Evolutionary conservation across 2,888 invertebrate genomes (phyloP), one percentile per base, ranked within the genome.

Genomic region (Exocentrus adspersus): DNA sequence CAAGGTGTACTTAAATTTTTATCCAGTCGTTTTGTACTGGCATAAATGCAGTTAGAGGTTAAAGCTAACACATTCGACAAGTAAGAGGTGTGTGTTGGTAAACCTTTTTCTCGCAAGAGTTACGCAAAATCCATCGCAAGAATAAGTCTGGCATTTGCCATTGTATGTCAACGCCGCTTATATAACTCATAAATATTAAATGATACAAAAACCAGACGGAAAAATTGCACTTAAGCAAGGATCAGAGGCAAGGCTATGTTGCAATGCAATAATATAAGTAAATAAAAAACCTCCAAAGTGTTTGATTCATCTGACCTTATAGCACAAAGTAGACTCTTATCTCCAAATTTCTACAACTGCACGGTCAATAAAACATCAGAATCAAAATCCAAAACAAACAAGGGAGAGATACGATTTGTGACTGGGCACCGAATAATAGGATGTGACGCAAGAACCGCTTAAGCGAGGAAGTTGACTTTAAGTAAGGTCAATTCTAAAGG

Each of bases 51-150:
- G 53, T 24, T 21, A 14, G 14, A 21, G 12, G 10, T 41, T 20
- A 21, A 41, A 20, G 21, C 52, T n/a, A n/a, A n/a, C n/a, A n/a
- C n/a, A 52, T 58, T 58, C 58, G 62, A 63, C 62, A 63, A 53
- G 62, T 62, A 62, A 62, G 58, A 63, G 62, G 58, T 63, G 58
- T 57, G 57, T 51, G 56, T 57, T 52, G 28, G 51, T 45, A 57
- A 51, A 56, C 28, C 42, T 58, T 62, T 53, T 53, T 53, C 42
- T 42, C 10, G 53, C 21, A 21, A 41, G 20, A 53, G 21, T 62
- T 63, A 58, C 62, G 62, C 53, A 63, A 63, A 63, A 46, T 48
- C 58, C 45, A 60, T 41, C 21, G 41, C 53, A 14, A 53, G 20
- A 16, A 41, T 41, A 53, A 37, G 24, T 30, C 10, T 2, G 37